Evolutionary conservation across 2,888 invertebrate species (phyloP).

Genomic region (Drosophila affinis): DNA sequence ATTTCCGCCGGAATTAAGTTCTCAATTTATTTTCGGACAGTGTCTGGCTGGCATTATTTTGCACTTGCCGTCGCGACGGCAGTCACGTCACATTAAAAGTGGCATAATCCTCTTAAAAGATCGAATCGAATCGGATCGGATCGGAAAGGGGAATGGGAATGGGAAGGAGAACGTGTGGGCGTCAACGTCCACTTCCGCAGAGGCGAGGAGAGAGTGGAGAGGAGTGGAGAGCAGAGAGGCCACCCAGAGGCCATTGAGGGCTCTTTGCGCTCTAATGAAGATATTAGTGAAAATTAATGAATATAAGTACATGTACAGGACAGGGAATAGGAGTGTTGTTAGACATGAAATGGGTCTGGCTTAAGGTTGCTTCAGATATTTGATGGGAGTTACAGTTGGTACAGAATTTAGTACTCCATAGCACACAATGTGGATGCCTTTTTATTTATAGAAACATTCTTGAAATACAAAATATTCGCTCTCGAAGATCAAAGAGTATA

Average conservation of each 20-base stretch:
- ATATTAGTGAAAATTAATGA: conserved; percentile 54
- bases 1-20: conserved; percentile 76
- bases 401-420: too few species aligned
- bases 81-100: conserved; percentile 65
- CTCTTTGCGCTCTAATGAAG: conserved; percentile 54
- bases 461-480: too few species aligned
- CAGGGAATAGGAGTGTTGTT: conserved; percentile 6
- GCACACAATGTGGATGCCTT: too few species aligned
- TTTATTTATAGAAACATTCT: too few species aligned
- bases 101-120: conserved; percentile 67
- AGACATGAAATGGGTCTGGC: too few species aligned
- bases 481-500: not conserved
- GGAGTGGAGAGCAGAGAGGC: conserved; percentile 32
- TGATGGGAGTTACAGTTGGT: too few species aligned
- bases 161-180: conserved; percentile 46
- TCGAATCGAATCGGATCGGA: conserved; percentile 28
- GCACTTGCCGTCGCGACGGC: conserved; percentile 55
- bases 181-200: conserved; percentile 66
- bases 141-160: not conserved
- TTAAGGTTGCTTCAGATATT: too few species aligned
- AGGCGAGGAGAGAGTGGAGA: not conserved
- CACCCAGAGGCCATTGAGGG: conserved; percentile 49
- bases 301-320: conserved; percentile 16
- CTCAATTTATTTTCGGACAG: conserved; percentile 38
- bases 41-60: conserved; percentile 36